Conservation (phyloP, 2,888 invertebrate genomes). For the Pollenia labialis region DNA sequence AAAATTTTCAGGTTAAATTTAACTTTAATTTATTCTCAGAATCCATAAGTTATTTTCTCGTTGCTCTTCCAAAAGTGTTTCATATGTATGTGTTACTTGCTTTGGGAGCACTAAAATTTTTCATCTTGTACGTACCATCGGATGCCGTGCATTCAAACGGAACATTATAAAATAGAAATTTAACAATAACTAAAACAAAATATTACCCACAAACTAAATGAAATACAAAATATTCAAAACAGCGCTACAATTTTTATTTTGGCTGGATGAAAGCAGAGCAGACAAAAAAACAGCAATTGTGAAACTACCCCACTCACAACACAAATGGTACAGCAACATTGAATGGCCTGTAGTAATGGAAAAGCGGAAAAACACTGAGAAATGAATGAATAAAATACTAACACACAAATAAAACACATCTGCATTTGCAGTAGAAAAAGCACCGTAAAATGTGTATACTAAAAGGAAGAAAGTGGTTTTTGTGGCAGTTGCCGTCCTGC, state of each 20-base stretch:
- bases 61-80: too few relatives aligned
- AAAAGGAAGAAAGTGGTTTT: constrained; percentile 2
- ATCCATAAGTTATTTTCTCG: too few relatives aligned
- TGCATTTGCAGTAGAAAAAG: neutral
- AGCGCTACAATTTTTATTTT: constrained; percentile 21
- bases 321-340: neutral
- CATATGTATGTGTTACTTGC: too few relatives aligned
- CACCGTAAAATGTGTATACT: neutral
- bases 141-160: constrained; percentile 18
- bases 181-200: neutral
- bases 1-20: too few relatives aligned
- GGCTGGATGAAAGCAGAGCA: neutral
- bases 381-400: neutral
- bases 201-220: constrained; percentile 14
- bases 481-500: too few relatives aligned
- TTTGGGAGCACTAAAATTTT: neutral
- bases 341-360: constrained; percentile 5
- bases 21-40: too few relatives aligned
- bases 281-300: neutral
- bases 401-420: neutral
- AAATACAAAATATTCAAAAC: constrained; percentile 23
- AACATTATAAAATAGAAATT: neutral
- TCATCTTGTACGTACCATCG: constrained; percentile 10
- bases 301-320: neutral
- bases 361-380: constrained; percentile 17